phyloP scores from a whole-genome alignment of 2,797 vertebrate genomes.

The Coccyzus lansbergi region DNA sequence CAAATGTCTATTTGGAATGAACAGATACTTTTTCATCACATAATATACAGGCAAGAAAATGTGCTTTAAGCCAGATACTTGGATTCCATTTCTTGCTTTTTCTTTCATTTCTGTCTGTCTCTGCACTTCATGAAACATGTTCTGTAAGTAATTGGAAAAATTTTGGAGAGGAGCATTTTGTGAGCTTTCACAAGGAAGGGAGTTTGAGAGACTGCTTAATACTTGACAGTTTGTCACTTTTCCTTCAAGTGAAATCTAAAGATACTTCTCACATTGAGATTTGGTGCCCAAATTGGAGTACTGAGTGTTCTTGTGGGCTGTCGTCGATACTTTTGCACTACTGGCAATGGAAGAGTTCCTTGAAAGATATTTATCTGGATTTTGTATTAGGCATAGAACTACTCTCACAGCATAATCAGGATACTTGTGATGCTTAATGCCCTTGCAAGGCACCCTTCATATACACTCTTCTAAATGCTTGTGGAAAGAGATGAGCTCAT shows the following conservation, averaged over 20 bases:
- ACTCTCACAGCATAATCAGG: not conserved
- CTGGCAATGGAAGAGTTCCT: not conserved
- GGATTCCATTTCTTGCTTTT: not conserved
- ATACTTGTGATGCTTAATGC: not conserved
- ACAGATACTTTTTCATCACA: not conserved
- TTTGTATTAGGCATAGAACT: not conserved
- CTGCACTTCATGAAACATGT: not conserved
- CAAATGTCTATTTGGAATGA: not conserved
- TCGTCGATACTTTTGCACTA: not conserved
- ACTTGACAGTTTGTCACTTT: not conserved
- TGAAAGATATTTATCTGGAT: not conserved
- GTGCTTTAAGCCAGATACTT: not conserved
- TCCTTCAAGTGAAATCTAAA: not conserved
- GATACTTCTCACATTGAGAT: not conserved
- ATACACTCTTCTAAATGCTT: not conserved
- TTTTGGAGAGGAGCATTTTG: not conserved
- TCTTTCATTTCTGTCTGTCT: not conserved
- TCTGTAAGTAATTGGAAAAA: not conserved
- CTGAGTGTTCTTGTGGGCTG: not conserved
- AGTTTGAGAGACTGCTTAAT: not conserved
- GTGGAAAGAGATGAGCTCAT: not conserved
- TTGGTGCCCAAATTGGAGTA: not conserved
- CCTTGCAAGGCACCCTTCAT: not conserved
- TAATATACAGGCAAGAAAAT: not conserved
- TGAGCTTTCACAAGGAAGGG: not conserved